Percentiles rank a stretch among this genome's conserved stretches.
Conservation (phyloP, 1,140 invertebrate species). For the Zaprionus tsacasi region DNA sequence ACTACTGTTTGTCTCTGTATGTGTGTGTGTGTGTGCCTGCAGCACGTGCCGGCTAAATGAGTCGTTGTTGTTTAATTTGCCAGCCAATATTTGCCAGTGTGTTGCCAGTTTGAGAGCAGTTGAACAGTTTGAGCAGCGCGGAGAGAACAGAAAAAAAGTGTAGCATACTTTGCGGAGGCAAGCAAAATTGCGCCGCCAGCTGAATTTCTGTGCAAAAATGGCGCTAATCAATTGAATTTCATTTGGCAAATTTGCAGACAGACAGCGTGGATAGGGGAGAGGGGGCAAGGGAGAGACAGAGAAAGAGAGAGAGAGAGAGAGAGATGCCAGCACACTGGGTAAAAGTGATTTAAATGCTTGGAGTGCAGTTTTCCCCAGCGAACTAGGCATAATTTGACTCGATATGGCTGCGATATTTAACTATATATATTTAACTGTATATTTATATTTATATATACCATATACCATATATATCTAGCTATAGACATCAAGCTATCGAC, state of each 20-base stretch:
- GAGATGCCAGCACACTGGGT: no score
- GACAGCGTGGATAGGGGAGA: background rate
- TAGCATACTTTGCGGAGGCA: no score
- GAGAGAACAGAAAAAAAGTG: no score
- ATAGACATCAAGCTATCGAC: background rate
- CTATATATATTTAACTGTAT: background rate
- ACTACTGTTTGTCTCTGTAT: background rate
- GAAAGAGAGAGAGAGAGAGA: background rate
- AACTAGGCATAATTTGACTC: background rate
- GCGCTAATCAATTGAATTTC: background rate
- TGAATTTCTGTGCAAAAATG: background rate
- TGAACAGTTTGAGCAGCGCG: background rate
- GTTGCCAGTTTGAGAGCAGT: background rate
- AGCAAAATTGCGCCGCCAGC: no score
- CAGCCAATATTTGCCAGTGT: conserved; percentile 1
- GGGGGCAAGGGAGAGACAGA: background rate
- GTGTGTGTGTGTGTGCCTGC: background rate
- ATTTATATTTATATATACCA: background rate
- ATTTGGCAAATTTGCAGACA: background rate
- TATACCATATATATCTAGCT: background rate
- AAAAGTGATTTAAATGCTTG: background rate
- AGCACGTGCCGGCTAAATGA: conserved; percentile 2
- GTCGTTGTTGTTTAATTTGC: background rate
- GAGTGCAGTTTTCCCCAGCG: background rate
- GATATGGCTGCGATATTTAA: no score